These are phyloP conservation scores for Caenorhabditis zanzibari DNA, from an alignment of 2,888 invertebrate species.

Conservation along the genomic window DNA sequence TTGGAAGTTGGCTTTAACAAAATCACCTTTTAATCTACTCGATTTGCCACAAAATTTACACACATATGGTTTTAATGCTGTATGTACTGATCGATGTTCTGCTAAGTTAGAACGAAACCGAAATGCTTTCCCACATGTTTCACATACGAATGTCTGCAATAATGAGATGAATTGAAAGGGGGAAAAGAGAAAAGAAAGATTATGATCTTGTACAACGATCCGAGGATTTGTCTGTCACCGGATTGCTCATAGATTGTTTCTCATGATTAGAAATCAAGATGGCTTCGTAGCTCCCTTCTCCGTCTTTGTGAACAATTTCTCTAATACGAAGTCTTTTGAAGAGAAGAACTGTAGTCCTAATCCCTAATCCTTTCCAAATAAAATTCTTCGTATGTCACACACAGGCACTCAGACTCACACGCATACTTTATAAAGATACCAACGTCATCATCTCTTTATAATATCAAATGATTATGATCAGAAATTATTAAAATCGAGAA, in stretches of 20 bases:
- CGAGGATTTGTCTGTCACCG: conserved; percentile 1
- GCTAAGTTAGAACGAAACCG: conserved; percentile 84
- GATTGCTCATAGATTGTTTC: conserved; percentile 32
- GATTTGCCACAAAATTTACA: conserved; percentile 84
- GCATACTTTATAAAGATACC: neutral
- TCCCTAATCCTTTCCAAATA: conserved; percentile 52
- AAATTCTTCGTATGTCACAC: conserved; percentile 43
- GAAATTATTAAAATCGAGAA: no score
- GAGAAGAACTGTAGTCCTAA: conserved; percentile 58
- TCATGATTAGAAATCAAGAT: conserved; percentile 3
- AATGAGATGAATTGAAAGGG: conserved; percentile 9
- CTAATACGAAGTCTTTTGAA: conserved; percentile 8
- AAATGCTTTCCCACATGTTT: conserved; percentile 84
- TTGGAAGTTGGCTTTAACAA: neutral
- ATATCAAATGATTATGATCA: neutral
- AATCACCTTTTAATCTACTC: conserved; percentile 81
- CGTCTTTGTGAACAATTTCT: neutral
- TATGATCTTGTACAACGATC: conserved; percentile 12
- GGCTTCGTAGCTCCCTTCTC: neutral
- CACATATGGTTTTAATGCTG: conserved; percentile 83
- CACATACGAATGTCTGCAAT: conserved; percentile 82
- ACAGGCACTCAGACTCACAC: neutral
- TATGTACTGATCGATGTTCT: conserved; percentile 83
- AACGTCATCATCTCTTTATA: conserved; percentile 24
- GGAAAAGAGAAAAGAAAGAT: conserved; percentile 7